Conservation (phyloP, 2,888 invertebrate genomes). For the Mongoloraphidia duomilia region DNA sequence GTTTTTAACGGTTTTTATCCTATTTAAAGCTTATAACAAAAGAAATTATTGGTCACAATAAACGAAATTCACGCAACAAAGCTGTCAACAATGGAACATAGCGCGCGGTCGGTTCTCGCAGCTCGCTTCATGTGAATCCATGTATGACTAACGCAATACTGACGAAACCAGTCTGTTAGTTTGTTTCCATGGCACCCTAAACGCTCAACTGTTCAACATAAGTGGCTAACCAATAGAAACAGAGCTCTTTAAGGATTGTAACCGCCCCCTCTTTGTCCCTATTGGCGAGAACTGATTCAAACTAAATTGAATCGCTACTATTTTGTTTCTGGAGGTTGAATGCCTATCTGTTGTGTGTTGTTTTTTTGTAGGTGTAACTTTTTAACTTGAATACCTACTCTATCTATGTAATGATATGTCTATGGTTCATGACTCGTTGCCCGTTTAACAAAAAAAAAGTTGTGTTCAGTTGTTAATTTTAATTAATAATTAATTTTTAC, state of each 20-base stretch:
- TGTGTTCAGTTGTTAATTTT: too few relatives aligned
- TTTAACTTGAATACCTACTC: background rate
- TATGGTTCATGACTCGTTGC: too few relatives aligned
- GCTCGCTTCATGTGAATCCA: too few relatives aligned
- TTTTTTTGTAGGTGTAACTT: constrained; percentile 17
- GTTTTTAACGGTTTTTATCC: background rate
- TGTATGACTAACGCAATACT: background rate
- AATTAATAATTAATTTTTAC: too few relatives aligned
- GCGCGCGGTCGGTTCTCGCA: too few relatives aligned
- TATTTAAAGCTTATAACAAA: background rate
- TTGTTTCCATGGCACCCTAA: constrained; percentile 30
- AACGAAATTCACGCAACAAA: too few relatives aligned
- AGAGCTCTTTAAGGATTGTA: constrained; percentile 23
- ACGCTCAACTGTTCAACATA: constrained; percentile 19
- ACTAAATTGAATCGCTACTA: constrained; percentile 26
- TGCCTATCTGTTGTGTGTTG: constrained; percentile 31
- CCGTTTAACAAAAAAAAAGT: too few relatives aligned
- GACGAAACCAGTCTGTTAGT: background rate
- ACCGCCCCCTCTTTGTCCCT: constrained; percentile 27
- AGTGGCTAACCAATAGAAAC: constrained; percentile 26
- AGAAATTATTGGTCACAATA: too few relatives aligned
- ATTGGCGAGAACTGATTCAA: constrained; percentile 33
- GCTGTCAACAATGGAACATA: too few relatives aligned
- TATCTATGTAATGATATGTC: too few relatives aligned
- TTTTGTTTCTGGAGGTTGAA: constrained; percentile 2